Base-by-base conservation (phyloP, 2,888 invertebrate genomes). In the Tenthredo mesomela region DNA sequence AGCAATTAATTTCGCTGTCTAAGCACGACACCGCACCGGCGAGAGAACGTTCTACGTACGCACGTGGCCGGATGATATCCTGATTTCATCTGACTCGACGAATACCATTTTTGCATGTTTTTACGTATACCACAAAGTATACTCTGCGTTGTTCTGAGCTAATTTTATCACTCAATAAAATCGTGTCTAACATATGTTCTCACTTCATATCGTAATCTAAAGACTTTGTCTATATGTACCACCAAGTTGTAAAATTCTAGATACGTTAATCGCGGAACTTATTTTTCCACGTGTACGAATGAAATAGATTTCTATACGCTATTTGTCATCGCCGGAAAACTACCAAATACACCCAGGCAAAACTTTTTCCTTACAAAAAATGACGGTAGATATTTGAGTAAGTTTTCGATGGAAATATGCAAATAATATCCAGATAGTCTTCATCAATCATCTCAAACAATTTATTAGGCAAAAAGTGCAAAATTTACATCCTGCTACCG, bases 41-140 rank as follows among this genome's bases (percentile, higher is more conserved):
- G n/a, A 21, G 25, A 29, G 7, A 29, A 47, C 29, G 54, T 40
- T 47, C 21, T 50, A 25, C 29, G 50, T n/a, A 29, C 25, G 75
- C 77, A 77, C 77, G 50, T 77, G 54, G 54, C 18, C 33, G 50
- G 77, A 54, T 77, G 77, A 77, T 77, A 54, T 54, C 33, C 77
- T 7, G 77, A 77, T 77, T 18, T 21, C 77, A 47, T 54, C 77
- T 54, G 77, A 77, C 54, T 54, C 50, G 29, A 43, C 71, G 25
- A 73, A 73, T 77, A 37, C 18, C 54, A 10, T 50, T 7, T 77
- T 77, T 25, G 29, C 18, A 33, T 12, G 18, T 50, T 77, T 50
- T 77, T 7, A 54, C 9, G 29, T 29, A n/a, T 18, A 54, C 29
- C 50, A 9, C n/a, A 43, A 25, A 43, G 10, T n/a, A n/a, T n/a